Base-by-base conservation (phyloP, 1,140 invertebrate genomes). In the Apis cerana region DNA sequence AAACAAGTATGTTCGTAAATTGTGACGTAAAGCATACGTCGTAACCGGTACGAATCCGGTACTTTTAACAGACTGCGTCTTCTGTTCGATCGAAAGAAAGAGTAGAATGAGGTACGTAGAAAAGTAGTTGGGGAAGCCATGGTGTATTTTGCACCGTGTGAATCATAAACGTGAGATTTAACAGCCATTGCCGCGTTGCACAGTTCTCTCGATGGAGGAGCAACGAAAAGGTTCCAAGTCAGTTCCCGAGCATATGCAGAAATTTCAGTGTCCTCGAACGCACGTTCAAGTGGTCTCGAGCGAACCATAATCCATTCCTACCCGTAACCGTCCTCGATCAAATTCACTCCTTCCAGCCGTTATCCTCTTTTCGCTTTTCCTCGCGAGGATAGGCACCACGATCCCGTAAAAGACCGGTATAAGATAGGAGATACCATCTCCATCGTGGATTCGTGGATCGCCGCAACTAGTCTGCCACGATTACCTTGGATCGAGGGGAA, bases 1-100 rank as follows among this genome's bases (percentile, higher is more conserved):
- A 27, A 80, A 59, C n/a, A 15, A 64, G 78, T 74, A 80, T 74
- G 69, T 74, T 80, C 33, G 59, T 27, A 27, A 27, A 27, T 52
- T 10, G 17, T 58, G 71, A 68, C 56, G 80, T 27, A 27, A 75
- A 54, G 52, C 72, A 9, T 27, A 9, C 33, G 43, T 75, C 80
- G 52, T 59, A 82, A 59, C 62, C 50, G 7, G 7, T 67, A 67
- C 62, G 72, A 68, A 76, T 81, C 61, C 61, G 80, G 52, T 19
- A 19, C 21, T 1, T 71, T 48, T 68, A 76, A 75, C 62, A 11
- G 75, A 68, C 80, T 43, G 4, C n/a, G 11, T 19, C 17, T 52
- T 8, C 0, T 43, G 33, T 15, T 15, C 33, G n/a, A 2, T 1
- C 8, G 52, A 48, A 19, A 17, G 12, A 0, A 17, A 27, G 59